These are phyloP conservation scores for Mimumesa dahlbomi DNA, from an alignment of 2,888 invertebrate species.

Conservation along the genomic window DNA sequence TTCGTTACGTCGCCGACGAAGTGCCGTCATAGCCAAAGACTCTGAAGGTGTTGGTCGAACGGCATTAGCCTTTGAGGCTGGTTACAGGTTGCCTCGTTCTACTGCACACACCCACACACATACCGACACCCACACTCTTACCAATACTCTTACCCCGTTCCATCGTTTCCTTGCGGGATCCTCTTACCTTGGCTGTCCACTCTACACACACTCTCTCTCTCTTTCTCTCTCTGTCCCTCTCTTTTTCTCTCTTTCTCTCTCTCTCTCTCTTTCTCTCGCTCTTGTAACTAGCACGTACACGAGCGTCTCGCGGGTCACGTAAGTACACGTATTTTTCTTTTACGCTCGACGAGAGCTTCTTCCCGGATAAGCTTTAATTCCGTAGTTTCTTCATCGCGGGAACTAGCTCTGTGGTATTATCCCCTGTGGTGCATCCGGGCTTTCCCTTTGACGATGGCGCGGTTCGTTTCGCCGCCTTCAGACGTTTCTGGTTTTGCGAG, in stretches of 20 bases:
- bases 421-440: neutral
- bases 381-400: slow-evolving; percentile 26
- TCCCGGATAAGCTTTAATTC: slow-evolving; percentile 41
- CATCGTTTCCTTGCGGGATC: neutral
- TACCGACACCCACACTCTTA: too few relatives aligned
- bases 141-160: neutral
- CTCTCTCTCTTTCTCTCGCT: neutral
- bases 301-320: slow-evolving; percentile 13
- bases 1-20: slow-evolving; percentile 24
- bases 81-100: slow-evolving; percentile 4
- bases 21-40: slow-evolving; percentile 10
- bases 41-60: slow-evolving; percentile 22
- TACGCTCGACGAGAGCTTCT: slow-evolving; percentile 19
- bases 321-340: slow-evolving; percentile 36
- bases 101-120: neutral
- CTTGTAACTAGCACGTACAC: slow-evolving; percentile 6
- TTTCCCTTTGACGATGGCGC: too few relatives aligned
- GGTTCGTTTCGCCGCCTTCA: too few relatives aligned
- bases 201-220: neutral
- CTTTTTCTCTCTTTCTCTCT: neutral
- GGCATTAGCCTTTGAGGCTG: slow-evolving; percentile 46
- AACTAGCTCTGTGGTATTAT: slow-evolving; percentile 27
- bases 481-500: too few relatives aligned
- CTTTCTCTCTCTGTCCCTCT: neutral
- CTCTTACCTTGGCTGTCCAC: slow-evolving; percentile 4